A percentile compares a stretch with the other conserved stretches of the same genome.
Evolutionary conservation across 2,888 invertebrate species (phyloP).

Genomic region (Catocala fraxini): DNA sequence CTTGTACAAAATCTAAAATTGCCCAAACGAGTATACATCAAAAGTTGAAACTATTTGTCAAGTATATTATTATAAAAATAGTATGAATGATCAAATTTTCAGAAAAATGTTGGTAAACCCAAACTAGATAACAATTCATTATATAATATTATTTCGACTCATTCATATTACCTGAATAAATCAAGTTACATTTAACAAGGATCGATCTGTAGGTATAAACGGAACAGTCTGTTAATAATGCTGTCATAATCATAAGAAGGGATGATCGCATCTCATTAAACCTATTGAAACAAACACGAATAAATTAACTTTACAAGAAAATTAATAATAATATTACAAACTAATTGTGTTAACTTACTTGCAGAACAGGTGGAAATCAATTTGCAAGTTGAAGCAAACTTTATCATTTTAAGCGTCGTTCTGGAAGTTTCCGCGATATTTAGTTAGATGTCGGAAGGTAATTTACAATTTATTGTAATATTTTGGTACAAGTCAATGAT

Average conservation of each 20-base stretch:
- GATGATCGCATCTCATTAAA: conserved; percentile 10
- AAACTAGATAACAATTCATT: no score
- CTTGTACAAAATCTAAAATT: no score
- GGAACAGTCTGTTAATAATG: conserved; percentile 2
- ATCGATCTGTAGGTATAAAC: background rate
- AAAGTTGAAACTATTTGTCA: no score
- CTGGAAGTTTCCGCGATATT: conserved; percentile 14
- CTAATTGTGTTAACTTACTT: conserved; percentile 13
- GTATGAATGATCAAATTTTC: no score
- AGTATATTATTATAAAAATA: no score
- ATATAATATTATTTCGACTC: no score
- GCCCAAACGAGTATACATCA: no score
- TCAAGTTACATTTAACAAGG: no score
- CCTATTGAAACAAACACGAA: conserved; percentile 8
- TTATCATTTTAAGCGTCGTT: conserved; percentile 19
- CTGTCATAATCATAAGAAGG: background rate
- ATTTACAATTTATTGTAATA: conserved; percentile 10
- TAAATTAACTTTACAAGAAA: conserved; percentile 14
- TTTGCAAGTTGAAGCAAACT: conserved; percentile 14
- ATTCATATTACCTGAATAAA: no score
- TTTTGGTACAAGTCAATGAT: background rate
- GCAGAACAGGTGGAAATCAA: conserved; percentile 19
- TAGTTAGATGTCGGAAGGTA: conserved; percentile 12
- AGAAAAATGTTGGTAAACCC: no score
- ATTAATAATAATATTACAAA: conserved; percentile 15